Base-by-base conservation (phyloP, 2,113 vertebrate species). In the Halcyon senegalensis region DNA sequence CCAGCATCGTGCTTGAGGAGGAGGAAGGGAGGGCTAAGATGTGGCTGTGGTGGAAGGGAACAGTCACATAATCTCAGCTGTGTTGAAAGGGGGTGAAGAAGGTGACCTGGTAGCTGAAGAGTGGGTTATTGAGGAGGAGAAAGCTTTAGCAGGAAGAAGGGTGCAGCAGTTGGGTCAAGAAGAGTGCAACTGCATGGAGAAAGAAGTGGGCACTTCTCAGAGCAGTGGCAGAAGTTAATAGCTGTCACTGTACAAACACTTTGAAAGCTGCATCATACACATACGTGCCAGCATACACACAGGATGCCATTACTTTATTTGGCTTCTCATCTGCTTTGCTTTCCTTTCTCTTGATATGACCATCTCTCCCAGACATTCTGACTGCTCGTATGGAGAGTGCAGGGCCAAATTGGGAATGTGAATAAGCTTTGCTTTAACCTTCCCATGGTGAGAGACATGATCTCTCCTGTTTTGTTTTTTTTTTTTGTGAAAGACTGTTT, bases 1-100 rank as follows among this genome's bases (percentile, higher is more conserved):
- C 88, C 96, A 96, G 90, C 79, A 37, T 94, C 93, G 79, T 94
- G 96, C 92, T 67, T 88, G 90, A 93, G 83, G 85, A 93, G 96
- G 94, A 96, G 93, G 93, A 84, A 84, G 64, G 55, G 23, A 93
- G 43, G 51, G 39, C 68, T 84, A 60, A 70, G 73, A 93, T 63
- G 48, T 75, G 84, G 64, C 44, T 92, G 6, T 92, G 77, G 69
- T 68, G 31, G 55, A 95, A 30, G 13, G n/a, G 19, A 95, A 46
- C 13, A 59, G 85, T 76, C 86, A 33, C 7, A 27, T 79, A 91
- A 69, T 91, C 50, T 94, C 39, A 78, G 18, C 75, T 88, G 43
- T 37, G 59, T 73, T 87, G 84, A 72, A 95, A n/a, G 12, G 20
- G 25, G 16, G 16, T 74, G 74, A 93, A 66, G 69, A 76, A 76